These are phyloP conservation scores for Stegodyphus mimosarum DNA, from an alignment of 1,140 invertebrate species.

Conservation along the genomic window DNA sequence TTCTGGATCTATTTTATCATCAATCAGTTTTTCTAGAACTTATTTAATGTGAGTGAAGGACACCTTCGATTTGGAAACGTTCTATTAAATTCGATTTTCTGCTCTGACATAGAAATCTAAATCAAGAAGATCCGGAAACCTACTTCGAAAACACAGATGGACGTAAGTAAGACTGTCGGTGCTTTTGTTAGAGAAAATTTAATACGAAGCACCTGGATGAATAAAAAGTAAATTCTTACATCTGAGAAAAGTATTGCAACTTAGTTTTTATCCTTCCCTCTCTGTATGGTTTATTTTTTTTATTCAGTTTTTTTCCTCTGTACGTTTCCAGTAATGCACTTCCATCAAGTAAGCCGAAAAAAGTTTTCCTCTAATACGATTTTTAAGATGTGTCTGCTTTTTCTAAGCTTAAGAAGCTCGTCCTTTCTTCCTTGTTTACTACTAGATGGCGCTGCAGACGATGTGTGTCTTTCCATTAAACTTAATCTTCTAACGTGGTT, in stretches of 20 bases:
- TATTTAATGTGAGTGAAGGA: too few relatives aligned
- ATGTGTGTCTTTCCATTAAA: constrained; percentile 60
- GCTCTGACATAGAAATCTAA: too few relatives aligned
- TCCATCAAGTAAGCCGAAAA: constrained; percentile 46
- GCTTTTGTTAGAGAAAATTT: constrained; percentile 1
- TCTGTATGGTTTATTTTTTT: constrained; percentile 18
- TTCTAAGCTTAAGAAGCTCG: constrained; percentile 38
- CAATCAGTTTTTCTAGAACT: too few relatives aligned
- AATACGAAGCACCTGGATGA: constrained; percentile 28
- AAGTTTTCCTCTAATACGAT: constrained; percentile 52
- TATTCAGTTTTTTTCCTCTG: neutral
- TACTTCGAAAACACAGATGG: too few relatives aligned
- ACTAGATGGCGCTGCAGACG: constrained; percentile 10
- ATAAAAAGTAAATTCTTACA: constrained; percentile 56
- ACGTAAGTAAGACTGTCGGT: too few relatives aligned
- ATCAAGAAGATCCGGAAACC: too few relatives aligned
- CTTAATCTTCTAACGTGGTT: constrained; percentile 59
- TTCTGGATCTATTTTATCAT: too few relatives aligned
- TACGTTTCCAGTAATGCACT: constrained; percentile 57
- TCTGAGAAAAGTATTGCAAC: constrained; percentile 40
- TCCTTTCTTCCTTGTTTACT: constrained; percentile 21
- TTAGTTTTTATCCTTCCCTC: constrained; percentile 34
- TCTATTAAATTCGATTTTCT: too few relatives aligned
- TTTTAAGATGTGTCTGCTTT: constrained; percentile 57
- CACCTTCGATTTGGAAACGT: too few relatives aligned